Conservation (phyloP, 2,797 vertebrate species). For the Rousettus madagascariensis region DNA sequence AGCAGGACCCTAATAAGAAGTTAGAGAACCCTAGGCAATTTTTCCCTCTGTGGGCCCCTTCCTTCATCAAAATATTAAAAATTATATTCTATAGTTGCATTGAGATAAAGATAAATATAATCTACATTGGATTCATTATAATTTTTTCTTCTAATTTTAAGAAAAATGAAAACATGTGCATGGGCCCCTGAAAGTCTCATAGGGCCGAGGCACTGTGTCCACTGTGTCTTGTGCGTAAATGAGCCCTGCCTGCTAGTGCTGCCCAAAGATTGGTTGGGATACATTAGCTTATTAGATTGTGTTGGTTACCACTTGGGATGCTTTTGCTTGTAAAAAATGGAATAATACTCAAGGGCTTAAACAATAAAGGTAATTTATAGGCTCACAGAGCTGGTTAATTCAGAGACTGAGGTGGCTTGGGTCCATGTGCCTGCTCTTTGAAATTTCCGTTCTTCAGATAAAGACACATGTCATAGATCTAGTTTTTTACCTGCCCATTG, state of each 20-base stretch:
- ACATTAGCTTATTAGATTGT: neutral
- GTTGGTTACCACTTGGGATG: neutral
- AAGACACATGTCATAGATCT: neutral
- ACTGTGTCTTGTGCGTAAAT: neutral
- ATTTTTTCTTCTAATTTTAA: neutral
- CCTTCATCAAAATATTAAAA: neutral
- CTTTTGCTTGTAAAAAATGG: neutral
- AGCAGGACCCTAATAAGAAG: neutral
- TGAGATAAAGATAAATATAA: neutral
- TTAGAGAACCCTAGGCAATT: neutral
- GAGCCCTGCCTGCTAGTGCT: neutral
- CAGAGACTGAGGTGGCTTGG: neutral
- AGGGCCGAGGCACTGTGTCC: neutral
- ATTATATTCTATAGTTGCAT: neutral
- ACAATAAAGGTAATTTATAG: neutral
- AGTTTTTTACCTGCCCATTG: neutral
- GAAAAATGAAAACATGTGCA: neutral
- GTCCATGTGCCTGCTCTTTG: neutral
- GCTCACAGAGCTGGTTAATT: neutral
- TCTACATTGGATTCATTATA: neutral
- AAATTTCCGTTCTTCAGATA: neutral
- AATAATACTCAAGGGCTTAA: neutral
- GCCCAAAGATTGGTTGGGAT: neutral
- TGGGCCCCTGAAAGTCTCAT: neutral
- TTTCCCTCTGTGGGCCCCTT: neutral